Evolutionary conservation across 2,797 vertebrate species (phyloP), one percentile per base, ranked within the genome.

Genomic region (Rhinoraja longicauda): DNA sequence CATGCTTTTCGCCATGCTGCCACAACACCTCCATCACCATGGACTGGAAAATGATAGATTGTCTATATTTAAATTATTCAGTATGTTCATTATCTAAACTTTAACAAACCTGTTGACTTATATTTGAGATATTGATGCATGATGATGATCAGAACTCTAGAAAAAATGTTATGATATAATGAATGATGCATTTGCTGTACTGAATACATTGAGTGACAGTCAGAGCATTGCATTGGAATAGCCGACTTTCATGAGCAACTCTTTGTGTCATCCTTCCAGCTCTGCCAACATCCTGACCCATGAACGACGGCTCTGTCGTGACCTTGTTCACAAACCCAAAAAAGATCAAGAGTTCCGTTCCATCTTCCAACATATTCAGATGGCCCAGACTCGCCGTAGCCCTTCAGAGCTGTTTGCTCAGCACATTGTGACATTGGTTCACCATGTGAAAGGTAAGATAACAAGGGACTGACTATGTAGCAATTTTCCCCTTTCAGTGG

Each of bases 401-500:
- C 98, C 98, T 26, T 98, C 98, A 5, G 99, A 99, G 94, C 96
- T 98, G 81, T 99, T 99, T 96, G 98, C 99, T 93, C 98, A 99
- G 93, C 99, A 99, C 94, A 98, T 99, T 73, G 98, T 99, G 96
- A 97, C 98, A 77, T 98, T 99, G 53, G 98, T 99, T 93, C 99
- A 99, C 94, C 98, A 99, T 57, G 97, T 98, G 64, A 98, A 98
- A 99, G 98, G 99, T 99, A 93, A 96, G 96, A 95, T 26, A 53
- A 19, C 53, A 73, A 92, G 0, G n/a, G 15, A 32, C n/a, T 21
- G 17, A 2, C 36, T 67, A 32, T 57, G 26, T 79, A 67, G 64
- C 10, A 17, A 12, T 26, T 73, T 73, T 73, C 21, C 0, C 81
- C 81, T 84, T 59, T 82, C 6, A 29, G 10, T 62, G 59, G 57